Evolutionary conservation across 2,888 invertebrate species (phyloP), one percentile per base, ranked within the genome.

Genomic region (Tachystola acroxantha): DNA sequence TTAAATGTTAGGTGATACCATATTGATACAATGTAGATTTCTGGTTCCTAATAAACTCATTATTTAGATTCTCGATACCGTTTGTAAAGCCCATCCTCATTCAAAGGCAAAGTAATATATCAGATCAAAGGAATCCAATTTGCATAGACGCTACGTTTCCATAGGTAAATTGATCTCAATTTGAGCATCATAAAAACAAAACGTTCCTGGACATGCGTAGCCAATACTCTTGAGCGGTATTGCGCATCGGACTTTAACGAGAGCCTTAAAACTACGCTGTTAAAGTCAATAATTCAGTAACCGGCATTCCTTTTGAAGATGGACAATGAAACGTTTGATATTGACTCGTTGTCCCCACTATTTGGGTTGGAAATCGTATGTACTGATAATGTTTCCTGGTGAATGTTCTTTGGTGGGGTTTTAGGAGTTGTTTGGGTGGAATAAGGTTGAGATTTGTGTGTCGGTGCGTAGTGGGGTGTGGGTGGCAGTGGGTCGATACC

Each of bases 151-250:
- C 35, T 26, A 32, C 24, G 40, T 37, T 37, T 35, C 31, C 47
- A 52, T 48, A 46, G 46, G 45, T 43, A 46, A 52, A 57, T 61
- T 57, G 56, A n/a, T 53, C n/a, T n/a, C n/a, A 16, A 16, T 4
- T 16, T 16, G 47, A 46, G 55, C 56, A 56, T 58, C 57, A 57
- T 64, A 65, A 69, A 70, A 69, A 71, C 62, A 68, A 70, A 65
- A 65, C 57, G 57, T 57, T 57, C 54, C 54, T 56, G 77, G 81
- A 84, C 86, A 85, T 85, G 85, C 86, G 86, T 86, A 77, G 62
- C 72, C 64, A 63, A 66, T 63, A 62, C 62, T 59, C 10, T 26
- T 20, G 5, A 13, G 3, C 10, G 70, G 54, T 42, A 24, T n/a
- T 24, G 24, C 24, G 24, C 24, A 24, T n/a, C 2, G 50, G 45